Evolutionary conservation across 2,113 vertebrate genomes (phyloP).

Genomic region (Pseudorhombus dupliciocellatus): DNA sequence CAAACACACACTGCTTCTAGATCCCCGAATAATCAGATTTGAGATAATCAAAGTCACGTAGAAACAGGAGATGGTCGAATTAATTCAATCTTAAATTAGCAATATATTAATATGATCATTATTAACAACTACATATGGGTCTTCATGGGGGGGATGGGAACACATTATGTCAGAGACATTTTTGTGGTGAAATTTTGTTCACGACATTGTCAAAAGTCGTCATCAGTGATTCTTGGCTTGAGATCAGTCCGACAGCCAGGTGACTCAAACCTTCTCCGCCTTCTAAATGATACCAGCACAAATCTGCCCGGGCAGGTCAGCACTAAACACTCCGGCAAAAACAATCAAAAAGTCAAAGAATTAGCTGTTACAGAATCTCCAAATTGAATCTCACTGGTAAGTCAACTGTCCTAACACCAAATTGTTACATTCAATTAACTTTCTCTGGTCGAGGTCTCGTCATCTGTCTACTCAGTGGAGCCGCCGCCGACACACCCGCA

Average conservation of each 20-base stretch:
- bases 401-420: background rate
- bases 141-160: too few species aligned
- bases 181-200: background rate
- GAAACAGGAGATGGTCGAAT: too few species aligned
- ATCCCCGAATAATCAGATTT: background rate
- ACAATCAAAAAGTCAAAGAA: background rate
- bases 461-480: slow-evolving; percentile 12
- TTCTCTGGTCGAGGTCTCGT: slow-evolving; percentile 11
- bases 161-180: too few species aligned
- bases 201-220: background rate
- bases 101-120: too few species aligned
- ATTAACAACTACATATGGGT: too few species aligned
- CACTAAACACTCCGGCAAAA: slow-evolving; percentile 1
- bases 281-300: background rate
- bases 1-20: background rate
- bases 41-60: background rate
- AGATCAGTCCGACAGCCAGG: slow-evolving; percentile 18
- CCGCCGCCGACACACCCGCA: slow-evolving; percentile 46
- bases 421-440: background rate
- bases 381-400: background rate
- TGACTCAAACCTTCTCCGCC: slow-evolving; percentile 34
- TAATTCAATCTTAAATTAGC: too few species aligned
- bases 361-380: background rate
- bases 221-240: slow-evolving; percentile 17
- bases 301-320: slow-evolving; percentile 34